Evolutionary conservation across 2,797 vertebrate species (phyloP).

Genomic region (Paguma larvata): DNA sequence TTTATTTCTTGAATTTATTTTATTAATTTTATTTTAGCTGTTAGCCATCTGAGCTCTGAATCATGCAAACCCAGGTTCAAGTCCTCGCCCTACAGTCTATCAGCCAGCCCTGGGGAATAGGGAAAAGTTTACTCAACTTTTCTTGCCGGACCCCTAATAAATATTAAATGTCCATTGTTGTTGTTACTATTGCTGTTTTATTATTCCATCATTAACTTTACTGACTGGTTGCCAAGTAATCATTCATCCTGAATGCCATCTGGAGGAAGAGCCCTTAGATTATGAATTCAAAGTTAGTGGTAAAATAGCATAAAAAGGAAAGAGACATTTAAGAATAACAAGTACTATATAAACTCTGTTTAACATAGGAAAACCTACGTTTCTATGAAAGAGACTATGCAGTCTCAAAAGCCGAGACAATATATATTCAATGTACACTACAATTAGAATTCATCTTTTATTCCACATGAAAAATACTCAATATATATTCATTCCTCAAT

Average conservation of each 20-base stretch:
- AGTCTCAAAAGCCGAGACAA: background rate
- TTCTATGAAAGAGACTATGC: background rate
- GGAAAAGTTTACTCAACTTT: background rate
- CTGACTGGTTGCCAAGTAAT: background rate
- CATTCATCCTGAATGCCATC: background rate
- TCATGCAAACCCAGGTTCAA: background rate
- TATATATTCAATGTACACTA: background rate
- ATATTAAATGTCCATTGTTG: background rate
- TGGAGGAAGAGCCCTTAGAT: background rate
- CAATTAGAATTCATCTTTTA: conserved; percentile 18
- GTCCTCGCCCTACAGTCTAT: background rate
- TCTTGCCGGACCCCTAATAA: background rate
- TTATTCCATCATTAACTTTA: background rate
- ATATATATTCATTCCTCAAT: background rate
- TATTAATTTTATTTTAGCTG: background rate
- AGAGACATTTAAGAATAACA: background rate
- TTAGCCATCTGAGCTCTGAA: background rate
- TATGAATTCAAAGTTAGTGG: background rate
- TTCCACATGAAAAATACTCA: background rate
- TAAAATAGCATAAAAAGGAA: background rate
- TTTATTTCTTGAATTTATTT: background rate
- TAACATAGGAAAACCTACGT: background rate
- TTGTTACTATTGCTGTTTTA: background rate
- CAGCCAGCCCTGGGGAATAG: background rate
- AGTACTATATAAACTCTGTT: background rate